Evolutionary conservation across 2,888 invertebrate species (phyloP).

Genomic region (Chaitophorus viminalis): DNA sequence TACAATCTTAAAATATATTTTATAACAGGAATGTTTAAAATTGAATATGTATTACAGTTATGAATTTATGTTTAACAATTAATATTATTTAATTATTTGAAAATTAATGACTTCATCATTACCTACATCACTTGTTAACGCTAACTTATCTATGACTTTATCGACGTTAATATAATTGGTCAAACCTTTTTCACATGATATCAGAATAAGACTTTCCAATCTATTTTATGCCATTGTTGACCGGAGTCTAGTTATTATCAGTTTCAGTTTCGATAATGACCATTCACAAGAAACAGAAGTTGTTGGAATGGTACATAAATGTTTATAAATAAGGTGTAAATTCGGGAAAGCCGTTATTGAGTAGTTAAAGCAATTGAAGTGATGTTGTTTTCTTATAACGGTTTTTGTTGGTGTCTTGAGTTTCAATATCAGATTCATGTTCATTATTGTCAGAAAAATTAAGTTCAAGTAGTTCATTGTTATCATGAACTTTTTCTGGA

Average conservation of each 20-base stretch:
- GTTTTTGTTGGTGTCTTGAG: constrained; percentile 3
- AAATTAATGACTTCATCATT: constrained; percentile 31
- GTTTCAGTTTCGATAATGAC: constrained; percentile 21
- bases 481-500: background rate
- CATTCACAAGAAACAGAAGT: constrained; percentile 35
- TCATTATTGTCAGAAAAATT: background rate
- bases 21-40: background rate
- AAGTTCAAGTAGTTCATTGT: background rate
- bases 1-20: background rate
- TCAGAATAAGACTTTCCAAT: constrained; percentile 20
- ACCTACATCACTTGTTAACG: constrained; percentile 2
- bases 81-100: constrained; percentile 11
- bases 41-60: background rate
- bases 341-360: constrained; percentile 24
- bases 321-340: background rate
- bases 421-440: background rate
- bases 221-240: constrained; percentile 28
- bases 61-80: background rate
- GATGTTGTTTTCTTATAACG: constrained; percentile 9
- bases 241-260: constrained; percentile 8
- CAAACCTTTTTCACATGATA: constrained; percentile 22
- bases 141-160: constrained; percentile 27
- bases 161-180: constrained; percentile 15
- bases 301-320: constrained; percentile 7
- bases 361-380: constrained; percentile 18